Conservation (phyloP, 2,888 invertebrate genomes). For the Spatulosminthurus flaviceps region DNA sequence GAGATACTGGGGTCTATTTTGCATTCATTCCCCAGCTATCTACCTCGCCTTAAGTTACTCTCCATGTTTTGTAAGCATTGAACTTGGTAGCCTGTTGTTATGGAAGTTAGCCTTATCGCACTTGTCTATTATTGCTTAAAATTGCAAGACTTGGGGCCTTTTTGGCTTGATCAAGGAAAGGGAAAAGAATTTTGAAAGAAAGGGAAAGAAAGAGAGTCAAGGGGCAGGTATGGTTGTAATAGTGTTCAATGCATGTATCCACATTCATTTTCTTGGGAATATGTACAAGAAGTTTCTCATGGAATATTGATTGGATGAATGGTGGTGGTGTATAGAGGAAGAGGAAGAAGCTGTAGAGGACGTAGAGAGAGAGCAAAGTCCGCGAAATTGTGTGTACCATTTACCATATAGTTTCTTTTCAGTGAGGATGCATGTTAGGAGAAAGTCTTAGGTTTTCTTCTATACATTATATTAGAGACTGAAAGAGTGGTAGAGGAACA, state of each 20-base stretch:
- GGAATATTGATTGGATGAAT: conserved; percentile 51
- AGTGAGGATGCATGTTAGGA: neutral
- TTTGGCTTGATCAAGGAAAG: conserved; percentile 7
- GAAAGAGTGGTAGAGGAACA: conserved; percentile 23
- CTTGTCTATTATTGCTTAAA: neutral
- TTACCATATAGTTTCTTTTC: neutral
- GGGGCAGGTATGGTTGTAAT: neutral
- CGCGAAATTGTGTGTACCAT: conserved; percentile 19
- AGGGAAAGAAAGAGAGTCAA: conserved; percentile 24
- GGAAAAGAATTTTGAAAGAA: neutral
- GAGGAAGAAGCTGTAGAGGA: conserved; percentile 11
- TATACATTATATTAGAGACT: neutral
- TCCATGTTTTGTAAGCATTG: neutral
- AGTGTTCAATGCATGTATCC: no score
- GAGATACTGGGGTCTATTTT: neutral
- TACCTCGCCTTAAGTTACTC: neutral
- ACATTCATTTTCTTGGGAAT: no score
- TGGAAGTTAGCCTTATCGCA: neutral
- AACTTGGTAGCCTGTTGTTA: neutral
- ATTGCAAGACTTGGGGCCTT: conserved; percentile 3
- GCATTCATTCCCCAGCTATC: conserved; percentile 21
- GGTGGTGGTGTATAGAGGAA: conserved; percentile 37
- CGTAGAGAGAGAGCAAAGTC: conserved; percentile 15
- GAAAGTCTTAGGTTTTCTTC: neutral
- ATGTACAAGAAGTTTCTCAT: conserved; percentile 42